Percentiles rank a stretch among this genome's conserved stretches.
phyloP scores from a whole-genome alignment of 2,888 invertebrate species.

The Drosophila kambysellisi region DNA sequence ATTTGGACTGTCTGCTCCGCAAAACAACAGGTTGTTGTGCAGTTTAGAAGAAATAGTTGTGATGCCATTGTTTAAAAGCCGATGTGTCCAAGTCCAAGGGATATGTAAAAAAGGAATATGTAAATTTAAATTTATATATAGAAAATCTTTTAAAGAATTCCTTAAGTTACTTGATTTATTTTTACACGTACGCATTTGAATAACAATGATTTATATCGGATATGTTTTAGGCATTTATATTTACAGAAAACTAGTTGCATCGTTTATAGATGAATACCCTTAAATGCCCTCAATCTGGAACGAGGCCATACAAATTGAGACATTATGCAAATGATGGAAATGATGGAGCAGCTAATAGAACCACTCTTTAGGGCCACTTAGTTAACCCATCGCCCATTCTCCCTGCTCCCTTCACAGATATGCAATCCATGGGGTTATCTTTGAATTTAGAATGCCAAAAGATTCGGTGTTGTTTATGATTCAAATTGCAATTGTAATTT shows the following conservation, averaged over 20 bases:
- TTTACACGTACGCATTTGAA: neutral
- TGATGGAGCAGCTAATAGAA: constrained; percentile 18
- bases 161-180: neutral
- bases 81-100: neutral
- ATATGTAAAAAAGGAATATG: neutral
- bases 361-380: neutral
- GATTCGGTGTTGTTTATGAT: constrained; percentile 9
- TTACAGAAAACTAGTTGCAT: neutral
- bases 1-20: neutral
- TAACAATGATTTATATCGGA: neutral
- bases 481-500: constrained; percentile 25
- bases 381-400: no score
- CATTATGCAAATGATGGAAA: constrained; percentile 31
- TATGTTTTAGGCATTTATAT: neutral
- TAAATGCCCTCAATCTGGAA: constrained; percentile 1
- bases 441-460: constrained; percentile 10
- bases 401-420: neutral
- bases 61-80: neutral
- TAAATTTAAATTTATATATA: neutral
- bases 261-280: neutral
- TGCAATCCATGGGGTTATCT: constrained; percentile 28
- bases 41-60: constrained; percentile 3
- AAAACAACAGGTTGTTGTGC: constrained; percentile 25
- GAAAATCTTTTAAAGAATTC: neutral
- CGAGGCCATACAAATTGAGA: constrained; percentile 16